Base-by-base conservation (phyloP, 2,113 vertebrate genomes). In the Mola mola region DNA sequence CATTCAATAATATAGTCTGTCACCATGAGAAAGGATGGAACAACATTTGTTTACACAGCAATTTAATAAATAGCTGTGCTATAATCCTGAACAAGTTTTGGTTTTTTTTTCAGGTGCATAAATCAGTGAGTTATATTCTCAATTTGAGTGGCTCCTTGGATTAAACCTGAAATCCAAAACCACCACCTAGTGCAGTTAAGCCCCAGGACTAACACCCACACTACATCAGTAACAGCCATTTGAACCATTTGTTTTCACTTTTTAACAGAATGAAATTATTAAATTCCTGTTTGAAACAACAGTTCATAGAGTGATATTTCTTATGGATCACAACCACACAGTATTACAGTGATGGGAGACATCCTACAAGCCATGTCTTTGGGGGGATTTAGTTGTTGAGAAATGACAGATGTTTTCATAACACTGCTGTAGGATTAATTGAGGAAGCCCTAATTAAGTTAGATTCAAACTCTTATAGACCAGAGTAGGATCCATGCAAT, bases 391-490 rank as follows among this genome's bases (percentile, higher is more conserved):
- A 57, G 44, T 61, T 81, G 53, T 48, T 60, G 53, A 66, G 55
- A 66, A 68, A 75, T 75, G 79, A 66, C 72, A 57, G 65, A 74
- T 74, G 58, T 66, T 37, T 37, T 79, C 71, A 60, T 47, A 41
- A 49, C 78, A 34, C 49, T 37, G 1, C 24, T 48, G 42, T 64
- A 47, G 72, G 82, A 87, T 79, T 81, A 74, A 43, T 61, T 55
- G 28, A 59, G 47, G 53, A 68, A 31, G 37, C 20, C 19, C 4
- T 63, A 57, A 77, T 65, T 78, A 25, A 79, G 77, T 78, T 46
- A 59, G 34, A 72, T 43, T 60, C 15, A 25, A 17, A 59, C 24
- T 46, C 26, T 40, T 52, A 47, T 15, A 36, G 48, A 22, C 60
- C 22, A 36, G 8, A 72, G 64, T 21, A 44, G 48, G 62, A 48